Conservation (phyloP, 2,113 vertebrate species). For the Lycocorax pyrrhopterus region DNA sequence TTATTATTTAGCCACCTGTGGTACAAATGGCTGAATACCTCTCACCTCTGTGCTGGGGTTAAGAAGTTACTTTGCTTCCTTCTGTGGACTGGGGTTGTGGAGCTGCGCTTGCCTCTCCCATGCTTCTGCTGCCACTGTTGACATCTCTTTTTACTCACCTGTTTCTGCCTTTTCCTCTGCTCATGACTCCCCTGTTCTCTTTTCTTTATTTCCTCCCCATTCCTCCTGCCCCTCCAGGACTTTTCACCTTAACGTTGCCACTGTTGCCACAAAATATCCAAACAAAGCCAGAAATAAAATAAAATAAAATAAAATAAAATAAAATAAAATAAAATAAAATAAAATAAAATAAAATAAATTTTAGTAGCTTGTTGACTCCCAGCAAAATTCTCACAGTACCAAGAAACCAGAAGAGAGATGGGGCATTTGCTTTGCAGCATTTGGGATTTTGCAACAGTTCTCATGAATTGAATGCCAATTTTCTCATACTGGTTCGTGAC, state of each 20-base stretch:
- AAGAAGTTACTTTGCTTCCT: neutral
- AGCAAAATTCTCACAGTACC: neutral
- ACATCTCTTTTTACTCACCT: neutral
- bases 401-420: neutral
- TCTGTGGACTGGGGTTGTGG: neutral
- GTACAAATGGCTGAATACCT: neutral
- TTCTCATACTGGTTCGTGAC: neutral
- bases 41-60: neutral
- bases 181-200: neutral
- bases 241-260: neutral
- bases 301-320: neutral
- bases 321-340: neutral
- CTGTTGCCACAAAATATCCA: neutral
- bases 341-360: neutral
- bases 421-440: neutral
- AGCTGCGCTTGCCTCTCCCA: neutral
- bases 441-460: slow-evolving; percentile 40
- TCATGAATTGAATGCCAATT: slow-evolving; percentile 1
- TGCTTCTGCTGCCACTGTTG: neutral
- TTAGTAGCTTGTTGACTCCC: neutral
- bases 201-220: neutral
- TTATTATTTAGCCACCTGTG: neutral
- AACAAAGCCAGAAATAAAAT: neutral
- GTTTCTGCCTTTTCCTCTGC: neutral
- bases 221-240: neutral